These are phyloP conservation scores for Rousettus madagascariensis DNA, from an alignment of 2,797 vertebrate genomes.

Conservation along the genomic window DNA sequence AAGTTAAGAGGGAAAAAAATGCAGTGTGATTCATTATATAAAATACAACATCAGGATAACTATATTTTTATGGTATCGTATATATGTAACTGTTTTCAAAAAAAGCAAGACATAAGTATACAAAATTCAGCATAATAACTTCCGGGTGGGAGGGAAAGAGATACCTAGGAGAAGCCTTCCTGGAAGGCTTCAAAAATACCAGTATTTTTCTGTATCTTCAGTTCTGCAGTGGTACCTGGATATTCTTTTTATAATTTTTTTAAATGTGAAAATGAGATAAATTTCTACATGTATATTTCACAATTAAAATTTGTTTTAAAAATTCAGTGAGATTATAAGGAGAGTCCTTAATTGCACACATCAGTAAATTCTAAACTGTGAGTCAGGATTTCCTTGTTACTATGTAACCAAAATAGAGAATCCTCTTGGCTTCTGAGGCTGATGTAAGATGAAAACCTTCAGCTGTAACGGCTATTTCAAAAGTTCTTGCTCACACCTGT, in stretches of 20 bases:
- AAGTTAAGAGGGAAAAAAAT: background rate
- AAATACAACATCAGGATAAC: background rate
- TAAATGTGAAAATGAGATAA: background rate
- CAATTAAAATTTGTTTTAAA: background rate
- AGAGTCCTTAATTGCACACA: background rate
- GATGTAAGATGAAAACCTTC: background rate
- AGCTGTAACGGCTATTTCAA: background rate
- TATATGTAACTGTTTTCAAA: background rate
- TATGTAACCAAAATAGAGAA: conserved; percentile 21
- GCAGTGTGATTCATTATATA: background rate
- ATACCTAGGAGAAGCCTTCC: background rate
- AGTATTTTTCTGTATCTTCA: background rate
- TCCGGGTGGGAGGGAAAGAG: background rate
- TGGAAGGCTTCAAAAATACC: background rate
- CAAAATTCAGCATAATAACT: background rate
- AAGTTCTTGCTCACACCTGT: background rate
- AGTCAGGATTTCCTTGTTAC: conserved; percentile 23
- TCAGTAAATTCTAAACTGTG: background rate
- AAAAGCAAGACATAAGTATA: background rate
- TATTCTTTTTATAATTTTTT: conserved; percentile 16
- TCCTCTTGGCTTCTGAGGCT: conserved; percentile 26
- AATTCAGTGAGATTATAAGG: background rate
- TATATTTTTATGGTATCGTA: background rate
- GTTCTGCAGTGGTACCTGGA: background rate
- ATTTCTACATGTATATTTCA: background rate